A percentile compares a stretch with the other conserved stretches of the same genome.
Conservation (phyloP, 1,140 invertebrate genomes). For the Habropoda laboriosa region DNA sequence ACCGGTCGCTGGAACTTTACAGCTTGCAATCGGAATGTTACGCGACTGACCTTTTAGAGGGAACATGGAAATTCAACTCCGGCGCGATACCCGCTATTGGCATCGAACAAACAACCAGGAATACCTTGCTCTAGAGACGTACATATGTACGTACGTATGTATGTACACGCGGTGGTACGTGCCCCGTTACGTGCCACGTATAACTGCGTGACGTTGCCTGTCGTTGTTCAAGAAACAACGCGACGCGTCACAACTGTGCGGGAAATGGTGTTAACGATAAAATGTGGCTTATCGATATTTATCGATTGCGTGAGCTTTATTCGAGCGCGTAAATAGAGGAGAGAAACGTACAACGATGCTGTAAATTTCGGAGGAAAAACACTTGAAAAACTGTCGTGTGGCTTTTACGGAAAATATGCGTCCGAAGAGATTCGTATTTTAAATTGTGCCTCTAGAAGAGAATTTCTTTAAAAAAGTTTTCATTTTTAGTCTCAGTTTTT, state of each 20-base stretch:
- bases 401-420: no score
- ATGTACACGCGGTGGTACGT: background rate
- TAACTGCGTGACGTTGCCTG: background rate
- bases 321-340: background rate
- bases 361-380: no score
- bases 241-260: background rate
- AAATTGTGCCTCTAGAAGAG: no score
- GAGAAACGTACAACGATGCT: no score
- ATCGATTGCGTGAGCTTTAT: background rate
- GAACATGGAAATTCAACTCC: constrained; percentile 45
- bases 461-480: no score
- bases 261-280: background rate
- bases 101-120: constrained; percentile 32
- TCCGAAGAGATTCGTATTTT: no score
- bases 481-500: no score
- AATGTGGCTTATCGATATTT: background rate
- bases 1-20: constrained; percentile 36
- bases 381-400: no score
- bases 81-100: constrained; percentile 35
- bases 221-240: constrained; percentile 1
- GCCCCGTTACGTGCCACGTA: background rate
- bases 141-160: no score
- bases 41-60: constrained; percentile 47
- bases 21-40: constrained; percentile 47
- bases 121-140: constrained; percentile 22